Evolutionary conservation across 2,888 invertebrate species (phyloP).

Genomic region (Epinotia ramella): DNA sequence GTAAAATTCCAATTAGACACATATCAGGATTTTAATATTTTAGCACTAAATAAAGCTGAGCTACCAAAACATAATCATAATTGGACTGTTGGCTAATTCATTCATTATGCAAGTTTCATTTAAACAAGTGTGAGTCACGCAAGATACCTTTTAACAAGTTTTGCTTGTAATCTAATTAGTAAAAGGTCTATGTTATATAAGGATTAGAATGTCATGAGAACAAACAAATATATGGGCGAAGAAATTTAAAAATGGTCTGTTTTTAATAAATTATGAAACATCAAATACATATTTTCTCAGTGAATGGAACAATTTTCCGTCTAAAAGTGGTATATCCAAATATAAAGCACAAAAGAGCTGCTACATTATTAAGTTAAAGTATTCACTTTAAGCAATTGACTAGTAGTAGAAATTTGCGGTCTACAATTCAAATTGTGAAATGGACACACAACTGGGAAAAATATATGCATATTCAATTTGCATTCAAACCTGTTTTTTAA

Average conservation of each 20-base stretch:
- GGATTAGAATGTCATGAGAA: background rate
- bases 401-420: too few species aligned
- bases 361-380: too few species aligned
- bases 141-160: background rate
- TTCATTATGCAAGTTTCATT: conserved; percentile 18
- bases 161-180: background rate
- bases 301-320: background rate
- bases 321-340: too few species aligned
- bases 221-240: too few species aligned
- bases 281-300: too few species aligned
- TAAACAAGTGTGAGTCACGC: background rate
- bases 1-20: background rate
- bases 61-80: conserved; percentile 3
- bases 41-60: background rate
- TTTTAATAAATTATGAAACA: too few species aligned
- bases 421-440: too few species aligned
- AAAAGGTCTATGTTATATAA: background rate
- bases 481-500: background rate
- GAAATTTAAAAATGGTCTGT: background rate
- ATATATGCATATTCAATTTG: background rate
- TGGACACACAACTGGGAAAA: too few species aligned
- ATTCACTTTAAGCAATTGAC: too few species aligned
- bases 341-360: too few species aligned
- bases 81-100: background rate
- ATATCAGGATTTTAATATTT: background rate